Percentiles rank a stretch among this genome's conserved stretches.
Evolutionary conservation across 2,888 invertebrate species (phyloP).

Genomic region (Ectemnius lituratus): DNA sequence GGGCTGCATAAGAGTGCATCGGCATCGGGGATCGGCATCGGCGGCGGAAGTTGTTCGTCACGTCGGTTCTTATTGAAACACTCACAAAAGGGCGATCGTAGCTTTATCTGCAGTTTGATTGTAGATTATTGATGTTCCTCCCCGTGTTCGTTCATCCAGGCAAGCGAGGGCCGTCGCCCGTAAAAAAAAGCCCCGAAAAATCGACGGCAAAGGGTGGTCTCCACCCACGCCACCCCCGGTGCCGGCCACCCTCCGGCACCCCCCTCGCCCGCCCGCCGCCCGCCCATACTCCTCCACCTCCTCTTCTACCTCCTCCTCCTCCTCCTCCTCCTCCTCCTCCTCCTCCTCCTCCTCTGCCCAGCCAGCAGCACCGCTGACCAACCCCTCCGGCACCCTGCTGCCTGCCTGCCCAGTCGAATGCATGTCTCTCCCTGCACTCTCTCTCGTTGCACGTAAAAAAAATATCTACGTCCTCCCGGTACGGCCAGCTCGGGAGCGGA

Average conservation of each 20-base stretch:
- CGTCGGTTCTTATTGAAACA: slow-evolving; percentile 76
- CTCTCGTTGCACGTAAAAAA: slow-evolving; percentile 63
- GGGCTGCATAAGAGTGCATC: slow-evolving; percentile 56
- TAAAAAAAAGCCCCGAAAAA: slow-evolving; percentile 76
- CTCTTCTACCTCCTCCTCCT: slow-evolving; percentile 57
- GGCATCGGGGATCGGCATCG: slow-evolving; percentile 38
- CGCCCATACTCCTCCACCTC: slow-evolving; percentile 56
- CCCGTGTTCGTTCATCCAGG: slow-evolving; percentile 74
- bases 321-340: slow-evolving; percentile 24
- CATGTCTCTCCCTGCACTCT: slow-evolving; percentile 66
- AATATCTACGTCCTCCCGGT: slow-evolving; percentile 62
- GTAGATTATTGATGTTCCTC: slow-evolving; percentile 78
- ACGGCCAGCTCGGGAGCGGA: slow-evolving; percentile 45
- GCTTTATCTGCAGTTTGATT: slow-evolving; percentile 77
- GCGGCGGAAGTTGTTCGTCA: slow-evolving; percentile 64
- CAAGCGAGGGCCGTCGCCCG: slow-evolving; percentile 72
- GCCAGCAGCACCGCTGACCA: slow-evolving; percentile 30
- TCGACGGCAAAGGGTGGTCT: slow-evolving; percentile 73
- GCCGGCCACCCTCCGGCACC: slow-evolving; percentile 53
- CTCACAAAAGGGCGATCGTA: slow-evolving; percentile 76
- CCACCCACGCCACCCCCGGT: slow-evolving; percentile 67
- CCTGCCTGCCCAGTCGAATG: slow-evolving; percentile 65
- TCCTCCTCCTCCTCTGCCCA: slow-evolving; percentile 29
- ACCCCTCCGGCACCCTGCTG: slow-evolving; percentile 36
- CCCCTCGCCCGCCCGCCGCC: slow-evolving; percentile 54